Evolutionary conservation across 2,888 invertebrate species (phyloP), one percentile per base, ranked within the genome.

Genomic region (Acholoe squamosa): DNA sequence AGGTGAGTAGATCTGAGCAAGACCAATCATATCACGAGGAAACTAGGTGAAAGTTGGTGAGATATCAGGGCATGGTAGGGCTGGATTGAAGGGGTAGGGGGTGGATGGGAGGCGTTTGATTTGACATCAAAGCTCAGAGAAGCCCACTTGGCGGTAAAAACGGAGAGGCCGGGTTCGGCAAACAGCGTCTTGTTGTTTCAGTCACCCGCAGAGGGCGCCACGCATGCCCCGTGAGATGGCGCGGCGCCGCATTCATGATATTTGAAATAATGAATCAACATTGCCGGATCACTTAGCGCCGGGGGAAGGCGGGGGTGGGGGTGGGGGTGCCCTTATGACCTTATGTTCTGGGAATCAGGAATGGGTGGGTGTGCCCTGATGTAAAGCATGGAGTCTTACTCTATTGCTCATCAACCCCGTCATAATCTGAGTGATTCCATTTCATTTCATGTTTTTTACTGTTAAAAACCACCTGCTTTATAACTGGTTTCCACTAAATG

Each of bases 211-310:
- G 80, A 19, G 80, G 22, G 80, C n/a, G 80, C 43, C 80, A 25
- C 16, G n/a, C 80, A 22, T 80, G 80, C 43, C 80, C n/a, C 80
- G 34, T 33, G 33, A 80, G 80, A 43, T 80, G 80, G 80, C 19
- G 80, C 43, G 7, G 43, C 33, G 80, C 80, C 22, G 12, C 80
- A n/a, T 3, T 43, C 14, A 80, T 80, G 80, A 80, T 80, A 80
- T 80, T 80, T 80, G 80, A 80, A 80, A 80, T 80, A 80, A 80
- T 43, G 80, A 80, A 80, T 80, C 80, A 80, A 80, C 80, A 80
- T 43, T 33, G 80, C 80, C 80, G 34, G 34, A 34, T 33, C 80
- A 80, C 80, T 80, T 80, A 56, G 54, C 86, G 25, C 31, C 54
- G 86, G 86, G 54, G n/a, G 52, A 25, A 54, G 0, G 31, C 28